Evolutionary conservation across 2,797 vertebrate genomes (phyloP), one percentile per base, ranked within the genome.

Genomic region (Coranthus polyacanthus): DNA sequence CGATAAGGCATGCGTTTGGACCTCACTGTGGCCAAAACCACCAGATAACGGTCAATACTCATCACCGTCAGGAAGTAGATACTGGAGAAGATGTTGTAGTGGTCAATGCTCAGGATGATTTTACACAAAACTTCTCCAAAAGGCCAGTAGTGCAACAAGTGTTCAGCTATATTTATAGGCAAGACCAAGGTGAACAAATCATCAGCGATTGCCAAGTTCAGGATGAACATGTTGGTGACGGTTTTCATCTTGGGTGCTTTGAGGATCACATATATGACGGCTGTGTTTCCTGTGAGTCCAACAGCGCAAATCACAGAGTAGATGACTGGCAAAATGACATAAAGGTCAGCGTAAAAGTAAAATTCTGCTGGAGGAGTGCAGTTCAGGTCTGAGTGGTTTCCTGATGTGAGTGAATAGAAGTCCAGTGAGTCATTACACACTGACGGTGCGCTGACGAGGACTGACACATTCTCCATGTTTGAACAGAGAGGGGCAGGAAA

Each of bases 201-300:
- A 0, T 96, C 94, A 0, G 96, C 94, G 0, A 97, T 91, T 1
- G 96, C 95, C 17, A 96, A 75, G 86, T 96, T 97, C 55, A 96
- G 89, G 71, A 95, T 95, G 86, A 96, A 96, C 93, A 96, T 95
- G 4, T 96, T 96, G 36, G 96, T 96, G 11, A 96, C 95, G 0
- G 95, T 96, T 68, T 95, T 96, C 95, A 96, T 96, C 83, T 95
- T 96, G n/a, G 96, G 96, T 0, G 94, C 95, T 82, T 95, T 96
- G 50, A 96, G 93, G 82, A 96, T 95, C 42, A 97, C 93, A 0
- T 94, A 95, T 85, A 96, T 96, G 69, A 96, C 94, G 0, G 95
- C 94, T 0, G 93, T 94, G 84, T 96, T 96, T 12, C 96, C 94
- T 0, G 93, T 94, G 67, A 96, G 92, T 10, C 95, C 96, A 50